Evolutionary conservation across 1,140 invertebrate species (phyloP), one percentile per base, ranked within the genome.

Genomic region (Lineus longissimus): DNA sequence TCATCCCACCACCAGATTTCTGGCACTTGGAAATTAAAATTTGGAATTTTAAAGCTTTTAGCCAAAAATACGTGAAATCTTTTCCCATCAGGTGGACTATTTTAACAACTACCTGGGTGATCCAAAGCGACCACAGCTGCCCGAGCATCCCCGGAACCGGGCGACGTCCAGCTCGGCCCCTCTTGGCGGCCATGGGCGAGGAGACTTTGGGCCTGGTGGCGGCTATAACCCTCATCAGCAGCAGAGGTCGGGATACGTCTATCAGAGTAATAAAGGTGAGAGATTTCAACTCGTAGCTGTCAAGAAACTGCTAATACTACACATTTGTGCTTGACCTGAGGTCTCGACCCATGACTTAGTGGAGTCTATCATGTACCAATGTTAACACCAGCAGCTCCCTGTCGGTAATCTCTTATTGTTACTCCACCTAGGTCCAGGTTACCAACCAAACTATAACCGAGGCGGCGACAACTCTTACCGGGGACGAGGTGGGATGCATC

Each of bases 61-160:
- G 33, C 4, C 15, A 7, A 36, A 4, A 36, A 7, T 36, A 36
- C 15, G 6, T 36, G 15, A 36, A 36, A 36, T 15, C 23, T 68
- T 64, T 61, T 62, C 65, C 63, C n/a, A n/a, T 0, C 62, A 81
- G 77, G 80, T 81, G 51, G 87, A 94, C 65, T 99, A 95, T 81
- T 99, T 98, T 83, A 99, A 99, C 81, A 97, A 97, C 80, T 99
- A 98, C 83, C 84, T 99, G 63, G 85, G 88, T 45, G 97, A 99
- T 84, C 90, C 94, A 0, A 96, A 97, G 77, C 86, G 97, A 62
- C 96, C 97, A 0, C 91, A 94, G 75, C 84, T 97, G 64, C 91
- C 94, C 2, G 95, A 98, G 81, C 88, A 91, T 78, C 89, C 93
- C 62, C 88, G 88, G 19, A 89, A 86, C 67, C 13, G 23, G 55